A percentile compares a stretch with the other conserved stretches of the same genome.
These are phyloP conservation scores for Caenorhabditis wallacei DNA, from an alignment of 2,888 invertebrate genomes.

Conservation along the genomic window DNA sequence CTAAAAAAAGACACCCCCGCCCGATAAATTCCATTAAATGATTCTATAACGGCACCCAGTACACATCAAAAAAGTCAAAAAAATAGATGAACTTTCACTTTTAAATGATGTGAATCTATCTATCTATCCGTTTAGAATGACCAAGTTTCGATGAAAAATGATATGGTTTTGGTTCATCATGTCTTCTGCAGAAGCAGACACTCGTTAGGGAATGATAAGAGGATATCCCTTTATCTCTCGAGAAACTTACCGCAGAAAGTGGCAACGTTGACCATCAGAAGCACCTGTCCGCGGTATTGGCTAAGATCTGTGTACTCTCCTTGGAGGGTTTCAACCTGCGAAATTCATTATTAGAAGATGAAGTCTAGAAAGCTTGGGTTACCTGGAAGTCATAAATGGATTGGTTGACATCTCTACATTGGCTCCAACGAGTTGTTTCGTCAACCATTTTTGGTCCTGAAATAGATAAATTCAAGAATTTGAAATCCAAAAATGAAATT, in stretches of 20 bases:
- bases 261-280: slow-evolving; percentile 82
- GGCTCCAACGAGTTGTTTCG: slow-evolving; percentile 81
- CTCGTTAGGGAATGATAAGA: not conserved
- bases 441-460: slow-evolving; percentile 81
- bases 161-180: slow-evolving; percentile 22
- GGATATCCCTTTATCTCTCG: not conserved
- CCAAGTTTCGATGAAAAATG: slow-evolving; percentile 38
- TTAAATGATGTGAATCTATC: slow-evolving; percentile 15
- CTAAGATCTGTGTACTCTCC: slow-evolving; percentile 82
- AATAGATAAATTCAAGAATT: slow-evolving; percentile 1
- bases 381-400: slow-evolving; percentile 82
- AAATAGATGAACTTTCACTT: slow-evolving; percentile 32
- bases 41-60: slow-evolving; percentile 26
- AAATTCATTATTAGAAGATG: not conserved
- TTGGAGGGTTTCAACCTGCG: slow-evolving; percentile 81
- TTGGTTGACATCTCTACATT: slow-evolving; percentile 79
- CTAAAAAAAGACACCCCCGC: slow-evolving; percentile 24
- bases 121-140: slow-evolving; percentile 23
- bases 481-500: not conserved
- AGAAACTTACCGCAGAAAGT: slow-evolving; percentile 81
- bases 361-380: not conserved
- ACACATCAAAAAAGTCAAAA: slow-evolving; percentile 31
- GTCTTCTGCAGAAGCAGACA: slow-evolving; percentile 37
- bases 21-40: slow-evolving; percentile 8
- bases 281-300: slow-evolving; percentile 81